Conservation (phyloP, 2,888 invertebrate genomes). For the Stenchaetothrips biformis region DNA sequence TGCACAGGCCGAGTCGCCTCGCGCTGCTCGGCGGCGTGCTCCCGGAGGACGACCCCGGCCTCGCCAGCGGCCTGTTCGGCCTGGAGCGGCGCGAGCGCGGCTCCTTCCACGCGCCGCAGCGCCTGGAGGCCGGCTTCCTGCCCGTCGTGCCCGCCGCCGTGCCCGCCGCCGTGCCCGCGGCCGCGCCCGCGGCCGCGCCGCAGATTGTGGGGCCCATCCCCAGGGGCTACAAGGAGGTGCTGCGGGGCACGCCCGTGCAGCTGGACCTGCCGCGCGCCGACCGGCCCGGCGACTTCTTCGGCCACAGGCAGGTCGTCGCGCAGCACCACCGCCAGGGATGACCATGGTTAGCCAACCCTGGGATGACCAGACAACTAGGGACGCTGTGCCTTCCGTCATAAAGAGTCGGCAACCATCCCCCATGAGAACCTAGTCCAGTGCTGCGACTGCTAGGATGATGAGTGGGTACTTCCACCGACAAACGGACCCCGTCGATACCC, state of each 20-base stretch:
- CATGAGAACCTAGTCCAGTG: no score
- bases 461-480: no score
- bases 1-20: not conserved
- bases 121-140: conserved; percentile 1
- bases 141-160: not conserved
- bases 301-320: not conserved
- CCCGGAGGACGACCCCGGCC: conserved; percentile 3
- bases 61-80: not conserved
- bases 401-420: no score
- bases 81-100: not conserved
- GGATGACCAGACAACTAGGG: no score
- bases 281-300: not conserved
- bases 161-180: not conserved
- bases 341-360: no score
- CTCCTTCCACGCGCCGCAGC: not conserved
- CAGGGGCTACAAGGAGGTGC: not conserved
- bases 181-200: not conserved
- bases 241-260: not conserved
- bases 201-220: conserved; percentile 12
- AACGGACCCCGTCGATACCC: no score
- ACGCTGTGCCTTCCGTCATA: no score
- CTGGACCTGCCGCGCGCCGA: conserved; percentile 1
- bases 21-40: not conserved
- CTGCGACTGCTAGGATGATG: no score
- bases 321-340: no score